Evolutionary conservation across 1,140 invertebrate genomes (phyloP), one percentile per base, ranked within the genome.

Genomic region (Lucilia sericata): DNA sequence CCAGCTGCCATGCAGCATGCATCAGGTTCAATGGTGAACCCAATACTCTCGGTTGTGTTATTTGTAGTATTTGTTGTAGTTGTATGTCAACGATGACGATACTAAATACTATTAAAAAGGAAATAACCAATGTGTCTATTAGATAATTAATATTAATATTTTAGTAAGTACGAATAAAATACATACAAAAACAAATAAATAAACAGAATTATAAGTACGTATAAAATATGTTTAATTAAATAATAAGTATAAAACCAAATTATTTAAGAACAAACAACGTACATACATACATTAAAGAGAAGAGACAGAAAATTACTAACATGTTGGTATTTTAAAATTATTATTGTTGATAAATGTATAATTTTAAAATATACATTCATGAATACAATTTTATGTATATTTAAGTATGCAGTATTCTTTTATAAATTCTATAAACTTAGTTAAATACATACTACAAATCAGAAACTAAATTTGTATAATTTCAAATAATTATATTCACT

Each of bases 1-100:
- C 90, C 89, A 36, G 90, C 90, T 74, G 90, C 90, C 65, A 91
- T 91, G 90, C 90, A 91, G 85, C 90, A 91, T 86, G 88, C 90
- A 25, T 87, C 88, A 55, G 90, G 88, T 60, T 85, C 83, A 47
- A 85, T 80, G 55, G 82, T 85, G 84, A 84, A 84, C 60, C 86
- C 87, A 78, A 83, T 86, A 84, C 86, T 87, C 85, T 88, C 88
- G 88, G 87, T 90, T 89, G 88, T 90, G 87, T 87, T 88, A 88
- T 88, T 89, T 86, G 60, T 74, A 65, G 51, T 74, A 30, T 34
- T 85, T 49, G 42, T 65, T 47, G 55, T 51, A 78, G 49, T 49
- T 47, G 84, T 86, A 10, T 82, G 85, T 82, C 85, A 83, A 76
- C 88, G 88, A 90, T 89, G 88, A 88, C 88, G 86, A 80, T 84